These are phyloP conservation scores for Frankliniella intonsa DNA, from an alignment of 2,888 invertebrate genomes.

Conservation along the genomic window DNA sequence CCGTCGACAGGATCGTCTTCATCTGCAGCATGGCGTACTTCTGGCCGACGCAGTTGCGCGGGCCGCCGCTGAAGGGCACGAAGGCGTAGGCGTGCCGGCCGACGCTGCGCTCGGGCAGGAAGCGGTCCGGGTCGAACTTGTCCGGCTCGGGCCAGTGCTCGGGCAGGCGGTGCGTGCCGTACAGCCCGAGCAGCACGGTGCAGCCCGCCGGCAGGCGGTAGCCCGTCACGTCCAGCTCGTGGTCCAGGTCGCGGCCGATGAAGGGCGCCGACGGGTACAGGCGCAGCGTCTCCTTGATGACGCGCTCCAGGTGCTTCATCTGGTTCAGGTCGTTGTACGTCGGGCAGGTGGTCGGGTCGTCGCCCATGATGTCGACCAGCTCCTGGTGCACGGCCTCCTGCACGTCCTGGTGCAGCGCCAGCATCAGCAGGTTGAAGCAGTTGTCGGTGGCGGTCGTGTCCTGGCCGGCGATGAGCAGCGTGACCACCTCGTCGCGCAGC, in stretches of 20 bases:
- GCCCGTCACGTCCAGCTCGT: conserved; percentile 13
- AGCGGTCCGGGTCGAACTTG: conserved; percentile 36
- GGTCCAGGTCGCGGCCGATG: conserved; percentile 21
- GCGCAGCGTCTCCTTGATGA: conserved; percentile 20
- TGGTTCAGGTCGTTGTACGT: conserved; percentile 20
- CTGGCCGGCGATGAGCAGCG: conserved; percentile 35
- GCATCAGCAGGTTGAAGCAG: conserved; percentile 35
- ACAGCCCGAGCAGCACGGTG: conserved; percentile 17
- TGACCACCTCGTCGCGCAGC: conserved; percentile 34
- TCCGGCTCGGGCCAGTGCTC: conserved; percentile 35
- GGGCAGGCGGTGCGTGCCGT: conserved; percentile 34
- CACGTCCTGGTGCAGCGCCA: conserved; percentile 35
- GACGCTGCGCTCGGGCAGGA: conserved; percentile 35
- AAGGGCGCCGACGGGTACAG: conserved; percentile 21
- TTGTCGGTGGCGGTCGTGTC: conserved; percentile 37
- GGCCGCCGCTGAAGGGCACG: conserved; percentile 37
- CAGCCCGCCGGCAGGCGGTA: conserved; percentile 9
- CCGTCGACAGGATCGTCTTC: conserved; percentile 36
- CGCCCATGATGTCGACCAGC: conserved; percentile 20
- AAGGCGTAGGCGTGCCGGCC: conserved; percentile 35
- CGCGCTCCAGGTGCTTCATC: conserved; percentile 23
- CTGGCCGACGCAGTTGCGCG: conserved; percentile 37
- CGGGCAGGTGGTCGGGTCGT: conserved; percentile 10
- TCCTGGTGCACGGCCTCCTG: conserved; percentile 29
- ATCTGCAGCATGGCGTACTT: conserved; percentile 38